phyloP scores from a whole-genome alignment of 2,888 invertebrate genomes.

The Patella caerulea region DNA sequence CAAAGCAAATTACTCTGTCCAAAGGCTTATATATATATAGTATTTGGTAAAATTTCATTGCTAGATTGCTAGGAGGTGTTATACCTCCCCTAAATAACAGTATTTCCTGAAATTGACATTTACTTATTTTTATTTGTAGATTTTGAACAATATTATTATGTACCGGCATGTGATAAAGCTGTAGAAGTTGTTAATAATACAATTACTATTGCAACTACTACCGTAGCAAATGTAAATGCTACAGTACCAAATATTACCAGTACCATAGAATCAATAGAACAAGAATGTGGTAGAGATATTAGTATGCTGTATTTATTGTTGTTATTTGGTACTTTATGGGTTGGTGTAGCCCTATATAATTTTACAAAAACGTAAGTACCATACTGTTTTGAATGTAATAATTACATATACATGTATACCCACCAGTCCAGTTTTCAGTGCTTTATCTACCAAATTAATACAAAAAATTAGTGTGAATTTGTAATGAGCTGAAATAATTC shows the following conservation, averaged over 20 bases:
- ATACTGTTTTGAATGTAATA: too few relatives aligned
- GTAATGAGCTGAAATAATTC: background rate
- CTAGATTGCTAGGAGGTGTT: too few relatives aligned
- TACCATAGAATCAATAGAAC: too few relatives aligned
- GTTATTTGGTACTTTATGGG: conserved; percentile 77
- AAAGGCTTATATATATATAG: too few relatives aligned
- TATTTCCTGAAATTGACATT: too few relatives aligned
- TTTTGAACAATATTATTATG: conserved; percentile 48
- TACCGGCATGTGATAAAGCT: conserved; percentile 40
- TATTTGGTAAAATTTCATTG: too few relatives aligned
- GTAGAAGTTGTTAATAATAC: conserved; percentile 19
- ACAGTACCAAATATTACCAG: background rate
- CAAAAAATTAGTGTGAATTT: background rate
- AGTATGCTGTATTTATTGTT: conserved; percentile 76
- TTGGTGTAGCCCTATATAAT: conserved; percentile 76
- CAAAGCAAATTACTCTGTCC: too few relatives aligned
- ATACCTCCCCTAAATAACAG: too few relatives aligned
- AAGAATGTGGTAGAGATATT: conserved; percentile 73
- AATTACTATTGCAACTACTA: background rate
- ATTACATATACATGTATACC: too few relatives aligned
- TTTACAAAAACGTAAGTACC: conserved; percentile 75
- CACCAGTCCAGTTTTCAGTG: too few relatives aligned
- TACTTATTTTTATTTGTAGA: conserved; percentile 35
- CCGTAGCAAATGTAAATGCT: background rate
- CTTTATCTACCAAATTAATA: too few relatives aligned